These are phyloP conservation scores for Ophion slaviceki DNA, from an alignment of 2,888 invertebrate genomes.

Conservation along the genomic window DNA sequence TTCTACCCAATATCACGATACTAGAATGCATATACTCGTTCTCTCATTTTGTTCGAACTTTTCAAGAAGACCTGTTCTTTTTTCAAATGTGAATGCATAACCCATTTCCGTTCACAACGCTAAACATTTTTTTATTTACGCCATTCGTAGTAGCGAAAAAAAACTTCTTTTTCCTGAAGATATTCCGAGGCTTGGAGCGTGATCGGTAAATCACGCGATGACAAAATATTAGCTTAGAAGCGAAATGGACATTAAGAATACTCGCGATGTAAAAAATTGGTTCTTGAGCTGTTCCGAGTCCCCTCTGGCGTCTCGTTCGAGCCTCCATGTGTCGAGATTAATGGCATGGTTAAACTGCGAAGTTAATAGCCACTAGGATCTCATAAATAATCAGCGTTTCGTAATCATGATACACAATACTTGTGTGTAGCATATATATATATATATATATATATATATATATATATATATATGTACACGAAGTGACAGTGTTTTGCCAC, in stretches of 20 bases:
- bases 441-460: background rate
- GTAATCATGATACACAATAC: constrained; percentile 33
- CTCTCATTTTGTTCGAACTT: background rate
- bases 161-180: background rate
- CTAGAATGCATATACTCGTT: too few species aligned
- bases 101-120: background rate
- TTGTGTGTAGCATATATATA: background rate
- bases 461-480: background rate
- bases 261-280: constrained; percentile 18
- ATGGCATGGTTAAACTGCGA: constrained; percentile 54
- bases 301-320: constrained; percentile 16
- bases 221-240: constrained; percentile 53
- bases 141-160: background rate
- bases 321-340: constrained; percentile 47
- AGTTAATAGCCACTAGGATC: constrained; percentile 59
- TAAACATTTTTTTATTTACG: background rate
- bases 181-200: background rate
- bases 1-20: too few species aligned
- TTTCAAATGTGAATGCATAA: background rate
- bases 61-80: background rate
- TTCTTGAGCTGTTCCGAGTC: constrained; percentile 18
- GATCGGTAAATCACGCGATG: constrained; percentile 43
- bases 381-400: constrained; percentile 60
- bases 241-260: constrained; percentile 20
- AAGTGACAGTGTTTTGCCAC: background rate